Evolutionary conservation across 1,140 invertebrate genomes (phyloP), one percentile per base, ranked within the genome.

Genomic region (Apolygus lucorum): DNA sequence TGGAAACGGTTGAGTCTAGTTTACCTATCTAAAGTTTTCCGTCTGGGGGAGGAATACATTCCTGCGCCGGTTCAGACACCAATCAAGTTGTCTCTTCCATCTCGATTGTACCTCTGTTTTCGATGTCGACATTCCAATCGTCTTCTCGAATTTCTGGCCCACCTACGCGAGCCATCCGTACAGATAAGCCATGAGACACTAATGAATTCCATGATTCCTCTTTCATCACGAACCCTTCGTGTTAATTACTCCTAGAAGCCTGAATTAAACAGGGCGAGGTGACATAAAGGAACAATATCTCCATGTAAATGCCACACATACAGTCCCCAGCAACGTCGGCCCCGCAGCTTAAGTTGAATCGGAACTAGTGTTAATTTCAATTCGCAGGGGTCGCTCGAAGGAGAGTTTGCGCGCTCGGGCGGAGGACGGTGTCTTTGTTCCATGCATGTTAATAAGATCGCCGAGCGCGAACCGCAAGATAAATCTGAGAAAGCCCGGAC

Each of bases 311-410:
- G 54, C 22, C 22, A 59, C 4, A 59, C 54, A 59, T 59, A 59
- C 22, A 59, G 11, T 59, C 54, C 54, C 54, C 54, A 8, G 8
- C 54, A 59, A 59, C 54, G 54, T 24, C 13, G 54, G 54, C 54
- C 22, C 22, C 54, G 11, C 4, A 11, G 54, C 22, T 59, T 22
- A 59, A 59, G 54, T 59, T 59, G 54, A 59, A 59, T 59, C 54
- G 54, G 54, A 59, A 59, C 54, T 59, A 59, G 54, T 59, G 54
- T 59, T 59, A 59, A 59, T 59, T 59, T 59, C 54, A 59, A 59
- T 59, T 59, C 54, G 22, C 2, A 21, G 17, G 22, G 11, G 11
- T 14, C 11, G 54, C 54, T 22, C 22, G 54, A 49, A 17, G 34
- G 17, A 17, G 13, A 24, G 54, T 4, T 59, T 59, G 54, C 4